Evolutionary conservation across 2,888 invertebrate species (phyloP), one percentile per base, ranked within the genome.

Genomic region (Oxyscelio sp.): DNA sequence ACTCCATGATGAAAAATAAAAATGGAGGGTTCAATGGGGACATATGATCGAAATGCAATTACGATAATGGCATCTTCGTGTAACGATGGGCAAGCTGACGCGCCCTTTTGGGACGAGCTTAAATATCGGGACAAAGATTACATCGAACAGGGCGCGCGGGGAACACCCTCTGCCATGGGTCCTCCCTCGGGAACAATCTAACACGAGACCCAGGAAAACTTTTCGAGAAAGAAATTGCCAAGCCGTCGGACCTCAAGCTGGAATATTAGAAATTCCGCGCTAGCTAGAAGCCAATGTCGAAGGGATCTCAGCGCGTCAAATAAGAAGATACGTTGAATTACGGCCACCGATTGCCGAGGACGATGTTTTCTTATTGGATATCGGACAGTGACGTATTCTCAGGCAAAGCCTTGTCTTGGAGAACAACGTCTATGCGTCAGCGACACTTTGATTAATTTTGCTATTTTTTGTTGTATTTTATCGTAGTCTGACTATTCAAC

Each of bases 191-290:
- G 88, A 78, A 86, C 87, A 85, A 88, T 87, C 85, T 74, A 75
- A 83, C 83, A 82, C 74, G 84, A 78, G 87, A 85, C 84, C 85
- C 71, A 68, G 85, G 85, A 86, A 87, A 85, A 89, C 73, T 90
- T 90, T 88, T 82, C 86, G 84, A 83, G 80, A 83, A 87, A 88
- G 87, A 89, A 90, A 91, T 90, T 91, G 87, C 89, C 87, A 87
- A 86, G 84, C 87, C 86, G 88, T 88, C 87, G 78, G 85, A 85
- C 83, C 82, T 85, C 78, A 80, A 79, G 83, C 73, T 45, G 77
- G 87, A 88, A 88, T 88, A 89, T 88, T 89, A 89, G 86, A 89
- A 89, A 89, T 90, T 90, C 88, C 87, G 31, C 85, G 79, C 83
- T 73, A 75, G 81, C 70, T 21, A 75, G 77, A 83, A 83, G 82